Base-by-base conservation (phyloP, 2,797 vertebrate species). In the Garrulus glandarius region DNA sequence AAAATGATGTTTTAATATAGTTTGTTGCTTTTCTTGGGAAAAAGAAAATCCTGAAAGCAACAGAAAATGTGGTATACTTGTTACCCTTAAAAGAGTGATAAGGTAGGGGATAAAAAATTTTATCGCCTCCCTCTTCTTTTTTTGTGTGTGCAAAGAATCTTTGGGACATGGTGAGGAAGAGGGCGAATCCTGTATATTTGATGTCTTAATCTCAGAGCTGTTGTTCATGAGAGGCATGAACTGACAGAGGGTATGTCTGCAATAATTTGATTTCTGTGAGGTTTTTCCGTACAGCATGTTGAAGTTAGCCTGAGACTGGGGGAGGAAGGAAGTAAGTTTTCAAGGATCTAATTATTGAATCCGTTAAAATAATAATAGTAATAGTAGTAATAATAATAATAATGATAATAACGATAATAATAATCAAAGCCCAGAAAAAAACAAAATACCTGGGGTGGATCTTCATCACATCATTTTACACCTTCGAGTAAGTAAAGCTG, bases 91-190 rank as follows among this genome's bases (percentile, higher is more conserved):
- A 81, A 50, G 2, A n/a, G 3, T 71, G 13, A 5, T 52, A 70
- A 17, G 14, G 2, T 81, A 43, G 32, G 23, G 11, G 80, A 70
- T 39, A 52, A 63, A 64, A 55, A 18, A 49, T 57, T 50, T 7
- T 15, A 46, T 80, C 4, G 2, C 21, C 3, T 9, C 1, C 1
- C 1, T 3, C 4, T 50, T 36, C 6, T 4, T 32, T 59, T 69
- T 61, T 14, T 36, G 1, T 39, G 29, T 19, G 19, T 24, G 27
- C 43, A 29, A 4, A 30, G 41, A 46, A 11, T 82, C 32, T 79
- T 37, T 60, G 59, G 29, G 46, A 76, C 6, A 5, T 34, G 23
- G 7, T 83, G 15, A 78, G 29, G 46, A 10, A 18, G 29, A 53
- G n/a, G 5, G 22, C 79, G 26, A 85, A 56, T 71, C n/a, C 20